Base-by-base conservation (phyloP, 2,888 invertebrate genomes). In the Holacanthella duospinosa region DNA sequence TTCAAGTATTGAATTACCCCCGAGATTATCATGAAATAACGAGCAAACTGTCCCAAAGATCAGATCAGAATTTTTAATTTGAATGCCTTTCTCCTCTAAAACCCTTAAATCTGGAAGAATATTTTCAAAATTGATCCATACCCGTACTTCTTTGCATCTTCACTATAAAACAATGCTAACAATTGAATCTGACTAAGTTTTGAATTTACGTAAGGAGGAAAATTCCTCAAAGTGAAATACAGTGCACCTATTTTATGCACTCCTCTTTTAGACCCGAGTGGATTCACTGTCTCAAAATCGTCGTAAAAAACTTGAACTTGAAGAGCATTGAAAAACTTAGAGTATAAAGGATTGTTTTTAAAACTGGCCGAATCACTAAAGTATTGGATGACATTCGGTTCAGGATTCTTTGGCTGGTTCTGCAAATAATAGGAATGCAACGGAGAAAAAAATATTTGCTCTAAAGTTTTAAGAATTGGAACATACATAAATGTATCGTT, bases 281-380 rank as follows among this genome's bases (percentile, higher is more conserved):
- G 62, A 57, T 62, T 62, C 4, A 44, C 62, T 26, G 57, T 56
- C 26, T 62, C 62, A 43, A 62, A 62, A 25, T 62, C 62, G 43
- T 62, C 62, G 55, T 62, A 29, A 62, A 62, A 62, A 16, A 60
- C 3, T 27, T 60, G 48, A 28, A 60, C 29, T 60, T 53, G 60
- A 26, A 60, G 19, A 2, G 60, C 19, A 29, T 60, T 26, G 25
- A 53, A 28, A 60, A 25, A 53, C n/a, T 60, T 3, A 2, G 19
- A n/a, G 44, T 53, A 60, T 2, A 60, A 24, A 21, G 9, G 2
- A 21, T 60, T 60, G 9, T 3, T 28, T 3, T 12, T 27, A 28
- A 48, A 60, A 26, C 29, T 28, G 2, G 21, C 6, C 12, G 55
- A 55, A 12, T 21, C 26, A 25, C 6, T 4, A 55, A 21, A 25